A percentile compares a stretch with the other conserved stretches of the same genome.
Conservation (phyloP, 2,113 vertebrate genomes). For the Sisor rabdophorus region DNA sequence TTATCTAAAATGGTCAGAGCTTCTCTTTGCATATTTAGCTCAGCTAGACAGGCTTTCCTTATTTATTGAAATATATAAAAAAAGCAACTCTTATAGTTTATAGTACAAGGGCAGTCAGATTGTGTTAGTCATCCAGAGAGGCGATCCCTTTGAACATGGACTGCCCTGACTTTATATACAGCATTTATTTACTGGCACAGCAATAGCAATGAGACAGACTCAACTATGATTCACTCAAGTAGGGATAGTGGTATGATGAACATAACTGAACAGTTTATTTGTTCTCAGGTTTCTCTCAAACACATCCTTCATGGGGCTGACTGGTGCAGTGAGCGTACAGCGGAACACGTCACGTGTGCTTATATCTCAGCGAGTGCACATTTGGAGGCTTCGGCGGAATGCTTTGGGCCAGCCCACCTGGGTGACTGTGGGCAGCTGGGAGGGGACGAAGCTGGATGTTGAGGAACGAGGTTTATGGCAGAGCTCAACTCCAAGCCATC, state of each 20-base stretch:
- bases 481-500: slow-evolving; percentile 45
- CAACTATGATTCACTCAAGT: slow-evolving; percentile 38
- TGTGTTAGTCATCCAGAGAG: slow-evolving; percentile 42
- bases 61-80: slow-evolving; percentile 37
- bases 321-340: slow-evolving; percentile 64
- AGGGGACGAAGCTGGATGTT: slow-evolving; percentile 66
- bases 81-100: slow-evolving; percentile 42
- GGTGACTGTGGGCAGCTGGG: slow-evolving; percentile 85
- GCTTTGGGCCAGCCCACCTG: slow-evolving; percentile 77
- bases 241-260: slow-evolving; percentile 12
- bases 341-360: slow-evolving; percentile 63
- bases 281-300: slow-evolving; percentile 79
- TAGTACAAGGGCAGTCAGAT: slow-evolving; percentile 35
- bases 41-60: slow-evolving; percentile 20
- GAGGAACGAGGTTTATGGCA: slow-evolving; percentile 69
- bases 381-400: slow-evolving; percentile 81
- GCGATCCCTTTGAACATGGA: slow-evolving; percentile 37
- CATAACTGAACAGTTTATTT: slow-evolving; percentile 16
- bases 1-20: slow-evolving; percentile 43
- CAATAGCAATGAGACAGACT: slow-evolving; percentile 33
- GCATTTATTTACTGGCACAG: slow-evolving; percentile 26
- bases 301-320: slow-evolving; percentile 77
- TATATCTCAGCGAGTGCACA: slow-evolving; percentile 68
- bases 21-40: neutral
- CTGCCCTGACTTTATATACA: slow-evolving; percentile 1